Conservation (phyloP, 2,113 vertebrate species). For the Misgurnus anguillicaudatus region DNA sequence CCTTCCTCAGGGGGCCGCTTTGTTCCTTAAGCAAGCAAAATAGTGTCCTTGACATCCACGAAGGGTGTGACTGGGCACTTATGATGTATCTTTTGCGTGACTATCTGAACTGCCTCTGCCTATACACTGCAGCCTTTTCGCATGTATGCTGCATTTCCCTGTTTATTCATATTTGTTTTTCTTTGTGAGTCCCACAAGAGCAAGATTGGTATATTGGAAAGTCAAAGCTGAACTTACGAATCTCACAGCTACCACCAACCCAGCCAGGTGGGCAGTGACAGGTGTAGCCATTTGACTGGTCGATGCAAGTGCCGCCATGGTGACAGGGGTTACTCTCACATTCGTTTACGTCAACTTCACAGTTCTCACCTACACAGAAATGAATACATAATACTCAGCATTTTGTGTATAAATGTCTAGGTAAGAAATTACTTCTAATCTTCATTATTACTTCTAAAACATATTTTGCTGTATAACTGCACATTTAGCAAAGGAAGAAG, state of each 20-base stretch:
- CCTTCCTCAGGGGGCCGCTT: background rate
- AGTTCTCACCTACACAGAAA: slow-evolving; percentile 82
- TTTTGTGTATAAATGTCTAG: no score
- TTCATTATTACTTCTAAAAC: no score
- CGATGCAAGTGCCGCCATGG: slow-evolving; percentile 89
- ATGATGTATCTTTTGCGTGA: background rate
- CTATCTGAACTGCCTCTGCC: background rate
- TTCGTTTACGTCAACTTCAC: slow-evolving; percentile 89
- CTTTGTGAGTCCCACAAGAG: no score
- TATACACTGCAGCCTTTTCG: no score
- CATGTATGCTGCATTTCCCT: no score
- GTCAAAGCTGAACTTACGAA: slow-evolving; percentile 82
- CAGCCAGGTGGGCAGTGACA: slow-evolving; percentile 94
- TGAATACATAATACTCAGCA: background rate
- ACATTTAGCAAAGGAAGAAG: no score
- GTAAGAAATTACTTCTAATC: background rate
- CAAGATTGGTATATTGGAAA: background rate
- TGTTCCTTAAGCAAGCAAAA: background rate
- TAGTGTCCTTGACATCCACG: slow-evolving; percentile 8
- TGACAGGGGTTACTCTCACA: slow-evolving; percentile 95
- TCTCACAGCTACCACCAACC: slow-evolving; percentile 96
- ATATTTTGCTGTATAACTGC: no score
- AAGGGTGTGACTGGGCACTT: background rate
- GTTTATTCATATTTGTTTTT: no score
- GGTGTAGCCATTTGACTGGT: slow-evolving; percentile 89